Evolutionary conservation across 2,888 invertebrate genomes (phyloP).

Genomic region (Silvanus unidentatus): DNA sequence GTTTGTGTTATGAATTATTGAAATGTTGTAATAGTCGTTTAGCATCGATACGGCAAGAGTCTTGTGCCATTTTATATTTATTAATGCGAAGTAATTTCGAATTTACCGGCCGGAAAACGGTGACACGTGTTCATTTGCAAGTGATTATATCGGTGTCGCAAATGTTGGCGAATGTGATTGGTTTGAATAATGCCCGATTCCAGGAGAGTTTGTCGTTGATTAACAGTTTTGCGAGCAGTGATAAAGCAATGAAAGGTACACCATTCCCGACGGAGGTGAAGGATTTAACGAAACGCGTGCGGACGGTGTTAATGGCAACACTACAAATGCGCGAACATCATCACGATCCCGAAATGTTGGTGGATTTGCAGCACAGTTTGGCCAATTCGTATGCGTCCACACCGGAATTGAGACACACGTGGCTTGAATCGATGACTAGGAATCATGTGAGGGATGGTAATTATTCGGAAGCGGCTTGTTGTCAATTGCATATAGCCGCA

Average conservation of each 20-base stretch:
- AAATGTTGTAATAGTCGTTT: constrained; percentile 83
- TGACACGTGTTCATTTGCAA: constrained; percentile 87
- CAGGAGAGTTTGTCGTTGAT: constrained; percentile 89
- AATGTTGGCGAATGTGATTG: constrained; percentile 84
- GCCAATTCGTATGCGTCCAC: constrained; percentile 93
- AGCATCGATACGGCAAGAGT: constrained; percentile 78
- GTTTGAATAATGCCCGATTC: constrained; percentile 87
- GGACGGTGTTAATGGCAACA: constrained; percentile 92
- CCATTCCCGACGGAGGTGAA: constrained; percentile 87
- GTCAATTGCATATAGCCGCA: constrained; percentile 91
- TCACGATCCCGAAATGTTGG: constrained; percentile 85
- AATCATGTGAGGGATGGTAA: constrained; percentile 78
- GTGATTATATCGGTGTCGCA: constrained; percentile 94
- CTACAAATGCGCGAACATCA: constrained; percentile 86
- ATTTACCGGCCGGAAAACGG: constrained; percentile 72
- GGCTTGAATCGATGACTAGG: constrained; percentile 91
- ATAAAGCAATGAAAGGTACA: constrained; percentile 91
- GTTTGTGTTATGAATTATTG: constrained; percentile 72
- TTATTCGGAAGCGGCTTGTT: constrained; percentile 92
- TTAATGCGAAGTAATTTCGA: constrained; percentile 94
- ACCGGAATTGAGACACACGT: constrained; percentile 88
- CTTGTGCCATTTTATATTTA: constrained; percentile 85
- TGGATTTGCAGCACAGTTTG: constrained; percentile 85
- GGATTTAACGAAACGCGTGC: constrained; percentile 85
- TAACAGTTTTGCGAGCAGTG: constrained; percentile 87